Evolutionary conservation across 2,113 vertebrate species (phyloP).

Genomic region (Solea solea): DNA sequence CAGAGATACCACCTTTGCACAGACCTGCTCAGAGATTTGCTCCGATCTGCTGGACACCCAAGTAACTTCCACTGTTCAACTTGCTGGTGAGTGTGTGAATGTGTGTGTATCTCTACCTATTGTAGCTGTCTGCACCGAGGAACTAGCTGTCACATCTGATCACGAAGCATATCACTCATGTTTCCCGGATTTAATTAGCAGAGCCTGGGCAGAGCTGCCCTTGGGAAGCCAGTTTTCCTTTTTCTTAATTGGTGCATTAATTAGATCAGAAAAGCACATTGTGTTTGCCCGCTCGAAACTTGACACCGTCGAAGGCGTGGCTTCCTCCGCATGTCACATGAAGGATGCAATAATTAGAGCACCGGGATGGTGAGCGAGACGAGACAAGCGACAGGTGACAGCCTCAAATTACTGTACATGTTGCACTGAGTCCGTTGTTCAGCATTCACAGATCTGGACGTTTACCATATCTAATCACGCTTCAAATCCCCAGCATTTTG

Average conservation of each 20-base stretch:
- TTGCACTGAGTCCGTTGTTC: slow-evolving; percentile 7
- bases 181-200: slow-evolving; percentile 90
- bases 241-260: slow-evolving; percentile 96
- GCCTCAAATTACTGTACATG: background rate
- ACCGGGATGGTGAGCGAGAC: slow-evolving; percentile 4
- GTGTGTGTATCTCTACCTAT: slow-evolving; percentile 31
- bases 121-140: slow-evolving; percentile 45
- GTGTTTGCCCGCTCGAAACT: slow-evolving; percentile 69
- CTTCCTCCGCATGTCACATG: slow-evolving; percentile 32
- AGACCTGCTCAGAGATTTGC: no score
- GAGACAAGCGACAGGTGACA: slow-evolving; percentile 23
- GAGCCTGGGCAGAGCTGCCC: slow-evolving; percentile 87
- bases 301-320: slow-evolving; percentile 45
- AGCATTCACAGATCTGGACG: slow-evolving; percentile 26
- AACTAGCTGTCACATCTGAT: slow-evolving; percentile 75
- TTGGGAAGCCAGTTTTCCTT: slow-evolving; percentile 88
- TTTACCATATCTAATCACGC: slow-evolving; percentile 49
- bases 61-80: background rate
- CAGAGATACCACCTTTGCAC: no score
- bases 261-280: slow-evolving; percentile 87
- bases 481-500: slow-evolving; percentile 51
- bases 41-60: no score
- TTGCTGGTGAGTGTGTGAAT: background rate
- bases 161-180: slow-evolving; percentile 76
- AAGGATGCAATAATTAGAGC: slow-evolving; percentile 38